Conservation (phyloP, 2,888 invertebrate genomes). For the Lapara coniferarum region DNA sequence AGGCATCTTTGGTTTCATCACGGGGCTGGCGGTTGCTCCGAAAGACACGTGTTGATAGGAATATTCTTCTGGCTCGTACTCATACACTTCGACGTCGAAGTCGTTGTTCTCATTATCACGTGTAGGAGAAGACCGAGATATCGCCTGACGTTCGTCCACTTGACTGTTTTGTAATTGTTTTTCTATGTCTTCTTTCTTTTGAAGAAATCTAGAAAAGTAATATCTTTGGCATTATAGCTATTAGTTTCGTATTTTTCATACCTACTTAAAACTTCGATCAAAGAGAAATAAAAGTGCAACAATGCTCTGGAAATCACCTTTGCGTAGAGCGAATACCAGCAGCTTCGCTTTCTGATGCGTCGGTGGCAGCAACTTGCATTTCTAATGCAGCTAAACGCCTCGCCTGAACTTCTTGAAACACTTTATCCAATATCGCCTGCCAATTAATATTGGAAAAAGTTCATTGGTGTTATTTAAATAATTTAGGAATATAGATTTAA, state of each 20-base stretch:
- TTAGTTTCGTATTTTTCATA: too few relatives aligned
- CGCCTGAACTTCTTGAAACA: conserved; percentile 54
- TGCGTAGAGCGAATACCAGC: conserved; percentile 54
- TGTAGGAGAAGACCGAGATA: conserved; percentile 28
- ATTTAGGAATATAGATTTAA: neutral
- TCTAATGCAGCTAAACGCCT: conserved; percentile 43
- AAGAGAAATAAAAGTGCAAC: neutral
- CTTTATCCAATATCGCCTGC: conserved; percentile 54
- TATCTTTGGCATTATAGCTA: too few relatives aligned
- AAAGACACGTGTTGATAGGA: conserved; percentile 50
- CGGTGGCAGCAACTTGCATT: conserved; percentile 42
- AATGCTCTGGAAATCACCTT: conserved; percentile 45
- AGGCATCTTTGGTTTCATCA: conserved; percentile 51
- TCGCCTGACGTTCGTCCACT: conserved; percentile 32
- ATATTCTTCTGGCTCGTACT: conserved; percentile 58
- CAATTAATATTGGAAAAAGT: neutral
- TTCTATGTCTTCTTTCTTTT: conserved; percentile 64
- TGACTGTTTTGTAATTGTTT: conserved; percentile 50
- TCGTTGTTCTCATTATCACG: conserved; percentile 53
- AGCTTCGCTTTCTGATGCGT: conserved; percentile 40
- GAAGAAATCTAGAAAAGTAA: conserved; percentile 52
- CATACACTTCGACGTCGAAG: conserved; percentile 61
- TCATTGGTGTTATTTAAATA: neutral
- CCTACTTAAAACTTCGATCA: too few relatives aligned
- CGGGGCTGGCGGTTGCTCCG: conserved; percentile 37